These are phyloP conservation scores for Battus philenor DNA, from an alignment of 1,140 invertebrate species.

Conservation along the genomic window DNA sequence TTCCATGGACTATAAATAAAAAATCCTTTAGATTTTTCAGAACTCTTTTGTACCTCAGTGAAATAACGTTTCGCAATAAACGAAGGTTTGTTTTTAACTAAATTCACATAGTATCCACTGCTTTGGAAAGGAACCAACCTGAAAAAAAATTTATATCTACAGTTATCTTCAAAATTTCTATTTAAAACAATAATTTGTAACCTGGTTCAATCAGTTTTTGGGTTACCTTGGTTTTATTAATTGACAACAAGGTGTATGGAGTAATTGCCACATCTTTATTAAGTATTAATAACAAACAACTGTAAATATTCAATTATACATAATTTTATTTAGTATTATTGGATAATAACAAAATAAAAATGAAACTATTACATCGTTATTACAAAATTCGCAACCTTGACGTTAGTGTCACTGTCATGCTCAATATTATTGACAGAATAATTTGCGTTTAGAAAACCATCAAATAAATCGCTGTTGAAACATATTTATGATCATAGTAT, in stretches of 20 bases:
- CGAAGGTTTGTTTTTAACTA: conserved; percentile 49
- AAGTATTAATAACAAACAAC: not conserved
- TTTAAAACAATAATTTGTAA: conserved; percentile 14
- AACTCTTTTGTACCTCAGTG: conserved; percentile 27
- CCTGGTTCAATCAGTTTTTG: too few relatives aligned
- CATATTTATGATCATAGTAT: too few relatives aligned
- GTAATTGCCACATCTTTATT: conserved; percentile 44
- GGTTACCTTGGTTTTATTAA: conserved; percentile 39
- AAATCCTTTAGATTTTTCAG: conserved; percentile 37
- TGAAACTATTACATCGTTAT: too few relatives aligned
- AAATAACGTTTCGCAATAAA: conserved; percentile 44
- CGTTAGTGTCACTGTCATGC: too few relatives aligned
- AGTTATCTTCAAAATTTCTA: conserved; percentile 14
- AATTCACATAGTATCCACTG: conserved; percentile 43
- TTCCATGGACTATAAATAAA: conserved; percentile 60
- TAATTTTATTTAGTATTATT: too few relatives aligned
- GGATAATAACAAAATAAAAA: too few relatives aligned
- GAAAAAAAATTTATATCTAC: conserved; percentile 23
- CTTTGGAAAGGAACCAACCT: conserved; percentile 45
- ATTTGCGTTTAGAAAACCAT: too few relatives aligned
- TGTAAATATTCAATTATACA: too few relatives aligned
- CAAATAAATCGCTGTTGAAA: too few relatives aligned
- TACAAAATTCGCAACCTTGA: too few relatives aligned
- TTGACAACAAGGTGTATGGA: conserved; percentile 33
- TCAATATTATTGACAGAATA: too few relatives aligned